Conservation (phyloP, 1,140 invertebrate species). For the Atta texana region DNA sequence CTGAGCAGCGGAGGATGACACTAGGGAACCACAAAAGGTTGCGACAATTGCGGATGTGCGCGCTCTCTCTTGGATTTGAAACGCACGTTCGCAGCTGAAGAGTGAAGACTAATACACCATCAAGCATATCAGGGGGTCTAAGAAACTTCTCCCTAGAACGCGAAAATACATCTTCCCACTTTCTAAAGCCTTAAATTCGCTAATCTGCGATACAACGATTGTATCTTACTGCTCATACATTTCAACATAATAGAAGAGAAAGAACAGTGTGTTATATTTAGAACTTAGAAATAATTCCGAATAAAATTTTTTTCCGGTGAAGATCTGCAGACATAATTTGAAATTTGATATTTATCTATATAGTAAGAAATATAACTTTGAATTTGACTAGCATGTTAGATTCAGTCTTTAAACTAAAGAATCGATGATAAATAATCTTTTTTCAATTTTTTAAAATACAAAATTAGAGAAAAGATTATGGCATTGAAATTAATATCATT, state of each 20-base stretch:
- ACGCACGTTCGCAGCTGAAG: not conserved
- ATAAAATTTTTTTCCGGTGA: not conserved
- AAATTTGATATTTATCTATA: not conserved
- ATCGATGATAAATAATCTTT: not conserved
- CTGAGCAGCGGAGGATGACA: not conserved
- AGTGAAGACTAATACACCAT: no score
- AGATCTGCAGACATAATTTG: not conserved
- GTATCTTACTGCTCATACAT: not conserved
- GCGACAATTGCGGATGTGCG: not conserved
- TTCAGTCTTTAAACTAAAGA: not conserved
- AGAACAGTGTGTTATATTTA: not conserved
- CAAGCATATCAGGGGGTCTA: not conserved
- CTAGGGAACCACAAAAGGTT: constrained; percentile 16
- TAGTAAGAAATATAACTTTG: not conserved
- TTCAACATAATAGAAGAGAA: not conserved
- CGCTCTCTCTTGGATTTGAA: not conserved
- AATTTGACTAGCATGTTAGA: not conserved
- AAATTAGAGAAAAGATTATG: not conserved
- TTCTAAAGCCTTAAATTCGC: not conserved
- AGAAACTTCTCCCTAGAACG: not conserved
- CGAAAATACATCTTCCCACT: not conserved
- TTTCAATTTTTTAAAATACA: not conserved
- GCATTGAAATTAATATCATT: not conserved
- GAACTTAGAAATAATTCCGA: not conserved
- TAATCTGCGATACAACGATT: not conserved